Percentiles rank a stretch among this genome's conserved stretches.
Conservation (phyloP, 2,113 vertebrate species). For the Prochilodus magdalenae region DNA sequence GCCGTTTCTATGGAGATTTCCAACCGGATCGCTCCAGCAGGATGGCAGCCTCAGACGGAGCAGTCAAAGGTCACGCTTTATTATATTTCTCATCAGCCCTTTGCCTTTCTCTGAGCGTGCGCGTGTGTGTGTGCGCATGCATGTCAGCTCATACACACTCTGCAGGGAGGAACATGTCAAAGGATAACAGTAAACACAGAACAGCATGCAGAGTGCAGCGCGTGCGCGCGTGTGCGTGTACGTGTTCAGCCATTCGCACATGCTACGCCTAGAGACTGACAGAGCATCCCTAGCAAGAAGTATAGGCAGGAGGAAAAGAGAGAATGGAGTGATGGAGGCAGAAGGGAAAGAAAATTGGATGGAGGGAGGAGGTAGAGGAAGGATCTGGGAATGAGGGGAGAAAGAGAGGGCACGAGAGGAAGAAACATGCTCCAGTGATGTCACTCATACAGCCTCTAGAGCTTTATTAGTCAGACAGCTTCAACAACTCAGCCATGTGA, state of each 20-base stretch:
- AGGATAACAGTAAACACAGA: constrained; percentile 4
- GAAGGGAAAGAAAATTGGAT: neutral
- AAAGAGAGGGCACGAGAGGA: neutral
- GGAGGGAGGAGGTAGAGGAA: neutral
- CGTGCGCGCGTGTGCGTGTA: neutral
- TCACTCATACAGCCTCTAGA: constrained; percentile 57
- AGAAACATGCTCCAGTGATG: constrained; percentile 49
- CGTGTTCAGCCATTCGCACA: neutral
- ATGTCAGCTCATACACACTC: neutral
- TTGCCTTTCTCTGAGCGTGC: neutral
- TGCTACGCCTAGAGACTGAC: constrained; percentile 17
- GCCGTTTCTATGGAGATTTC: constrained; percentile 52
- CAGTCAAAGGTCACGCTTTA: constrained; percentile 54
- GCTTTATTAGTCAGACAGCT: constrained; percentile 64
- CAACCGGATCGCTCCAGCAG: constrained; percentile 36
- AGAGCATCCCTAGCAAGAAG: neutral
- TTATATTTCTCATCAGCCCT: constrained; percentile 54
- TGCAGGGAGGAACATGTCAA: neutral
- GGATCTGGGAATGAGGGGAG: neutral
- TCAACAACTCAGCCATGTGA: constrained; percentile 53
- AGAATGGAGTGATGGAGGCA: neutral
- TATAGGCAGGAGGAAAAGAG: neutral
- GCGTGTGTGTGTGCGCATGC: neutral
- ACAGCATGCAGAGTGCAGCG: neutral
- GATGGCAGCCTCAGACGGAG: constrained; percentile 40